Conservation (phyloP, 2,113 vertebrate genomes). For the Pelecanus crispus region DNA sequence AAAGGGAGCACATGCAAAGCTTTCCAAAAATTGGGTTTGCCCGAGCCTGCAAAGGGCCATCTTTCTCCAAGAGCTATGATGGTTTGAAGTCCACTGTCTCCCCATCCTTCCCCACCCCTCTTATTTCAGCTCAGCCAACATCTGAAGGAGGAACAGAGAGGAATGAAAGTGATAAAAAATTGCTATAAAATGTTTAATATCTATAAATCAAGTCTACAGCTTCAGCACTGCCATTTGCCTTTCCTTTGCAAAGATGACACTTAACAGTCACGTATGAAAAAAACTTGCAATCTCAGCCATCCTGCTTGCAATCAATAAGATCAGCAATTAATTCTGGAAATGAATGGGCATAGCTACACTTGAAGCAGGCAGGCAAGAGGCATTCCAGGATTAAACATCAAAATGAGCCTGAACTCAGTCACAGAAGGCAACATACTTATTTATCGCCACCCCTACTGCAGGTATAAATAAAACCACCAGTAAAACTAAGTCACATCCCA, state of each 20-base stretch:
- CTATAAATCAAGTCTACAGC: slow-evolving; percentile 6
- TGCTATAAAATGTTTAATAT: not conserved
- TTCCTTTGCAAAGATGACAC: not conserved
- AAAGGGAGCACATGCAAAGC: not conserved
- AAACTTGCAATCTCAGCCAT: not conserved
- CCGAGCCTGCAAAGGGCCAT: not conserved
- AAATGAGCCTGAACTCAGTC: not conserved
- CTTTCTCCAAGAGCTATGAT: not conserved
- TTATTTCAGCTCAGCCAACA: not conserved
- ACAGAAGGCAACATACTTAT: not conserved
- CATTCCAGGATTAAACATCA: not conserved
- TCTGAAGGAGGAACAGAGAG: slow-evolving; percentile 6
- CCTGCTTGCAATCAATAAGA: not conserved
- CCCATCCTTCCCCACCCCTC: not conserved
- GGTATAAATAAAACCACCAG: not conserved
- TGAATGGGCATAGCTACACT: not conserved
- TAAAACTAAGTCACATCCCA: not conserved
- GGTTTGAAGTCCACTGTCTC: not conserved
- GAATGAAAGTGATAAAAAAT: slow-evolving; percentile 1
- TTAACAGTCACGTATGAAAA: not conserved
- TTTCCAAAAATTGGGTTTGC: not conserved
- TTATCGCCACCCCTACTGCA: not conserved
- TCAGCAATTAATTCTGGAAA: not conserved
- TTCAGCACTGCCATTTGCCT: not conserved
- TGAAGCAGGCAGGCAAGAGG: not conserved